Percentiles rank a stretch among this genome's conserved stretches.
phyloP scores from a whole-genome alignment of 2,797 vertebrate genomes.

The Acomys russatus region DNA sequence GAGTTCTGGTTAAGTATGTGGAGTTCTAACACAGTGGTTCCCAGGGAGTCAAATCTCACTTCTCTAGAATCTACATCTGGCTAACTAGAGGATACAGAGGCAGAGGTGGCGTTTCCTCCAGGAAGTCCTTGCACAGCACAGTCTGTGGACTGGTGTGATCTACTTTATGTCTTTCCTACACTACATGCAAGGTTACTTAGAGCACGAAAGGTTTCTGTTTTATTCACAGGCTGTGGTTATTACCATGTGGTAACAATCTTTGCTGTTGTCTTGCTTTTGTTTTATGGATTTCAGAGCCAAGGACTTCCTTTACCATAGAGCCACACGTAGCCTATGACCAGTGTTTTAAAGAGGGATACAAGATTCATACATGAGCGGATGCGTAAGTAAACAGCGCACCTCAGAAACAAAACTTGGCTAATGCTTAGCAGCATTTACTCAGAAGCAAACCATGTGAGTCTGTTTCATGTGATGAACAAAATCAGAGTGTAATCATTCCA shows the following conservation, averaged over 20 bases:
- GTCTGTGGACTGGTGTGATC: background rate
- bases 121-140: background rate
- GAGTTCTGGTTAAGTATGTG: background rate
- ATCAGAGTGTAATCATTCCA: slow-evolving; percentile 6
- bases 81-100: background rate
- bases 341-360: background rate
- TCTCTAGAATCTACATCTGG: background rate
- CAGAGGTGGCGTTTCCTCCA: background rate
- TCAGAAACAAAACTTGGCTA: background rate
- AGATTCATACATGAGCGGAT: slow-evolving; percentile 10
- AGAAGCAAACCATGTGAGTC: slow-evolving; percentile 33
- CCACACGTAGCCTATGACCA: background rate
- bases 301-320: background rate
- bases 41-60: background rate
- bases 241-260: background rate
- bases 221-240: background rate
- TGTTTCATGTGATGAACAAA: slow-evolving; percentile 50
- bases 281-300: background rate
- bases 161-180: background rate
- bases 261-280: background rate
- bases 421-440: slow-evolving; percentile 57
- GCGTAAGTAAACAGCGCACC: slow-evolving; percentile 32
- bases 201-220: slow-evolving; percentile 32
- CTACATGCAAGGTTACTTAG: background rate
- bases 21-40: background rate